phyloP scores from a whole-genome alignment of 2,797 vertebrate genomes.

The Atherinosoma microstoma region DNA sequence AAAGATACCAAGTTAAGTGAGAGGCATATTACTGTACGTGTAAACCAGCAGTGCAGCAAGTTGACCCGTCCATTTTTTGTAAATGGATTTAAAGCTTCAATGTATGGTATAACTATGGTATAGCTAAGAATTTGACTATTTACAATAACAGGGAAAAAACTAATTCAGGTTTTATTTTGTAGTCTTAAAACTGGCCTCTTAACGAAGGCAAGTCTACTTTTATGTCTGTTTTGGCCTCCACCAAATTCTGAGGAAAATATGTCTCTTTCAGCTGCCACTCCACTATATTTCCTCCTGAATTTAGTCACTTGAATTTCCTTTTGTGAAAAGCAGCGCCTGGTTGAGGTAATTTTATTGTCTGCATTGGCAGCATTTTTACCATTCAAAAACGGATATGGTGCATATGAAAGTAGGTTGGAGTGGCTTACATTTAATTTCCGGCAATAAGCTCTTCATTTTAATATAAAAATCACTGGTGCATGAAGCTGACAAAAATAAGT shows the following conservation, averaged over 20 bases:
- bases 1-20: too few species aligned
- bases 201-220: neutral
- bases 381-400: constrained; percentile 13
- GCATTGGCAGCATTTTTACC: constrained; percentile 29
- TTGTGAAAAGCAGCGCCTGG: constrained; percentile 11
- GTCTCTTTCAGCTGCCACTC: neutral
- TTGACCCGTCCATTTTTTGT: too few species aligned
- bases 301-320: constrained; percentile 12
- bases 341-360: constrained; percentile 34
- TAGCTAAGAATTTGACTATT: neutral
- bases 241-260: neutral
- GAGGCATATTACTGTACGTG: too few species aligned
- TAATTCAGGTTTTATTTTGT: neutral
- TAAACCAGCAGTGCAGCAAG: too few species aligned
- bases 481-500: constrained; percentile 26
- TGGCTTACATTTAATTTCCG: constrained; percentile 34
- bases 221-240: neutral
- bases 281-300: neutral
- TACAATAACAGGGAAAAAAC: neutral
- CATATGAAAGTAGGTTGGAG: constrained; percentile 19
- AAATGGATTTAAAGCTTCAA: too few species aligned
- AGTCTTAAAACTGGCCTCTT: neutral
- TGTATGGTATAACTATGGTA: neutral
- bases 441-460: constrained; percentile 30
- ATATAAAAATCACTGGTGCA: constrained; percentile 28